Conservation (phyloP, 1,140 invertebrate species). For the Ceratina japonica region DNA sequence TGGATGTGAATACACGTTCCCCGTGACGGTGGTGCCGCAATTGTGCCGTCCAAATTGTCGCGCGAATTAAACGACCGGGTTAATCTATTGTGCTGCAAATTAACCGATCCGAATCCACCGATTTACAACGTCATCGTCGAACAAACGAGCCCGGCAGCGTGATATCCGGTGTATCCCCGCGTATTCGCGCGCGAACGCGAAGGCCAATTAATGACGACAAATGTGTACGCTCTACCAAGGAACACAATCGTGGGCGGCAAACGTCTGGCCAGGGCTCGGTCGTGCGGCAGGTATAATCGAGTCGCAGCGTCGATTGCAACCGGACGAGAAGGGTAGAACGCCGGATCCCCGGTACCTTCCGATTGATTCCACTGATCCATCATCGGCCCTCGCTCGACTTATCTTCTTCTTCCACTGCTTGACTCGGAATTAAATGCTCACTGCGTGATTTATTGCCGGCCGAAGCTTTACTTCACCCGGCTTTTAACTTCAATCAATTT, state of each 20-base stretch:
- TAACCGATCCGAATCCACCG: slow-evolving; percentile 12
- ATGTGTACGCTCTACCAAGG: neutral
- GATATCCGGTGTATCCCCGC: slow-evolving; percentile 3
- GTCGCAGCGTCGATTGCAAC: neutral
- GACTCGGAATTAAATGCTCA: neutral
- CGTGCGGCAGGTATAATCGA: neutral
- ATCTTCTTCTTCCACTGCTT: slow-evolving; percentile 13
- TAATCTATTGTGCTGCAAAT: neutral
- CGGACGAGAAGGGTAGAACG: no score
- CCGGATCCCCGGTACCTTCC: neutral
- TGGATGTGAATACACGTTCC: no score
- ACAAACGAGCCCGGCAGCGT: neutral
- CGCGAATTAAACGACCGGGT: neutral
- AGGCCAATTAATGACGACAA: slow-evolving; percentile 31
- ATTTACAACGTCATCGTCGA: neutral
- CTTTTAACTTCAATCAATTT: neutral
- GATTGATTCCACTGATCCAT: slow-evolving; percentile 7
- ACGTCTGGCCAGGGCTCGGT: neutral
- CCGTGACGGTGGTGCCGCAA: no score
- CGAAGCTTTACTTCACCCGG: neutral
- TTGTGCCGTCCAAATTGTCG: neutral
- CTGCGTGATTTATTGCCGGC: slow-evolving; percentile 3
- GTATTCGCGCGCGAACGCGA: neutral
- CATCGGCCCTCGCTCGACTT: neutral
- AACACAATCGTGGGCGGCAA: neutral